phyloP scores from a whole-genome alignment of 2,888 invertebrate species.

The Limenitis camilla region DNA sequence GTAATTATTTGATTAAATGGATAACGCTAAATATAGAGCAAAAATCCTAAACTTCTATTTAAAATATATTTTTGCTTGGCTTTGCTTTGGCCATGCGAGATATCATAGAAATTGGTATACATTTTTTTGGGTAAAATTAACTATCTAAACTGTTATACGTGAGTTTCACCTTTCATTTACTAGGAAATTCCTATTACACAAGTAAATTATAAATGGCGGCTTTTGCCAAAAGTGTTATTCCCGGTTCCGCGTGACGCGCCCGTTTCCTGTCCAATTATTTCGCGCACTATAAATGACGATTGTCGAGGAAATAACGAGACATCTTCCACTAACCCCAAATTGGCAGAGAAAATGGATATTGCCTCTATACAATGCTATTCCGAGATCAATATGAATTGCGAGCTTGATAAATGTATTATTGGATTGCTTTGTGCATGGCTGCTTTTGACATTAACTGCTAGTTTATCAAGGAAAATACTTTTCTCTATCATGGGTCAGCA shows the following conservation, averaged over 20 bases:
- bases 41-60: too few relatives aligned
- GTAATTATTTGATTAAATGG: too few relatives aligned
- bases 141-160: too few relatives aligned
- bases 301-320: conserved; percentile 19
- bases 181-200: too few relatives aligned
- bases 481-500: too few relatives aligned
- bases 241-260: conserved; percentile 1
- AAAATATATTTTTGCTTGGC: too few relatives aligned
- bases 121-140: too few relatives aligned
- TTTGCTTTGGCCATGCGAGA: too few relatives aligned
- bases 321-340: conserved; percentile 9
- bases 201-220: too few relatives aligned
- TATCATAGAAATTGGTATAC: too few relatives aligned
- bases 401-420: conserved; percentile 5
- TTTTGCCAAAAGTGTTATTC: conserved; percentile 3
- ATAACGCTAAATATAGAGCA: too few relatives aligned
- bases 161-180: too few relatives aligned
- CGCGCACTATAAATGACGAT: conserved; percentile 12
- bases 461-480: not conserved
- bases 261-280: conserved; percentile 17
- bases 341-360: conserved; percentile 13
- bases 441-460: not conserved
- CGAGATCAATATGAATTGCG: conserved; percentile 6
- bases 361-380: conserved; percentile 4
- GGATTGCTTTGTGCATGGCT: not conserved